Base-by-base conservation (phyloP, 2,113 vertebrate species). In the Festucalex cinctus region DNA sequence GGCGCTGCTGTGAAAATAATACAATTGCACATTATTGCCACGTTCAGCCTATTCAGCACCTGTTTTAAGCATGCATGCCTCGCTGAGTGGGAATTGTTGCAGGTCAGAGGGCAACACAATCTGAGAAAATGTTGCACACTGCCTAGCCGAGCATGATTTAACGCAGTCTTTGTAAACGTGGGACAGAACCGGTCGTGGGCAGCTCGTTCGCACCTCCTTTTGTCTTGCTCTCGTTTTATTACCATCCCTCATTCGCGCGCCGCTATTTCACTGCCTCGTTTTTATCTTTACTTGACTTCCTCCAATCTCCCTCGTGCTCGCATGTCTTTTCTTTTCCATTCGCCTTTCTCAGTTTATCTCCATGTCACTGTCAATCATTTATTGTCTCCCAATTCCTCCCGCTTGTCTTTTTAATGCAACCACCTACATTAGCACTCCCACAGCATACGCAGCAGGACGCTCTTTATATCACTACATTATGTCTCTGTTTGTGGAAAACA, bases 111-210 rank as follows among this genome's bases (percentile, higher is more conserved):
- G 44, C 32, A 16, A 32, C 79, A 39, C 48, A 65, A 17, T 44
- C 2, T 51, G 51, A 64, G 49, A 60, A 39, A 59, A 56, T 64
- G n/a, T 26, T 14, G 63, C 35, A 17, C 73, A 69, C 61, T 69
- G 71, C 76, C 79, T 78, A 51, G 79, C 68, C 35, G 70, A 80
- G 79, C 74, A 65, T 87, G 82, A 78, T 77, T 82, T 71, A 81
- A 79, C 65, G 32, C 56, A 41, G 77, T 69, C 76, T 82, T 83
- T 73, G 56, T 77, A 74, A 83, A 90, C 86, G 79, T 86, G 80
- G 90, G 82, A 79, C 79, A 83, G 39, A 71, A 73, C 63, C 68
- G 57, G 60, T 78, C 70, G 68, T 74, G 71, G 74, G 77, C 75
- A 61, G 64, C 67, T 74, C 68, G 63, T 68, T 61, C 51, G 65